Evolutionary conservation across 2,888 invertebrate species (phyloP).

Genomic region (Drosophila kuntzei): DNA sequence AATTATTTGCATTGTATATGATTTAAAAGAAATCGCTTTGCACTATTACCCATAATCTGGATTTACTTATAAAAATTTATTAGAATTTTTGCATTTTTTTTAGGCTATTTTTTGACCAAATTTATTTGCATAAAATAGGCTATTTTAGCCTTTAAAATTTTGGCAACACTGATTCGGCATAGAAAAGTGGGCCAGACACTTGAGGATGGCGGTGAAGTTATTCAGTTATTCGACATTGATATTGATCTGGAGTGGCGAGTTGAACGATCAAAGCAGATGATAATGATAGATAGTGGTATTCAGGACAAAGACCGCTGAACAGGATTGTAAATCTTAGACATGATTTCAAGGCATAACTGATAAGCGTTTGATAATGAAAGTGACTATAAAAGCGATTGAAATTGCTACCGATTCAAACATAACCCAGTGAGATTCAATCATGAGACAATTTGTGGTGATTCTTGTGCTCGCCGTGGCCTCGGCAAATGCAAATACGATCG

Average conservation of each 20-base stretch:
- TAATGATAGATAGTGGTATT: slow-evolving; percentile 29
- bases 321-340: slow-evolving; percentile 61
- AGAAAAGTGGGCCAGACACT: slow-evolving; percentile 33
- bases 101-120: background rate
- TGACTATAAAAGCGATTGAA: slow-evolving; percentile 50
- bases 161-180: background rate
- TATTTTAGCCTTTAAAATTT: background rate
- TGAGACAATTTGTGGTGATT: slow-evolving; percentile 73
- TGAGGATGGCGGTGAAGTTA: slow-evolving; percentile 15
- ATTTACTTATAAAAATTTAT: too few relatives aligned
- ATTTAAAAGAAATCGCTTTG: too few relatives aligned
- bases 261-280: slow-evolving; percentile 6
- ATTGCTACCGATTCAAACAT: slow-evolving; percentile 19
- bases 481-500: slow-evolving; percentile 55
- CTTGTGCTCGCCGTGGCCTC: slow-evolving; percentile 66
- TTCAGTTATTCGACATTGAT: slow-evolving; percentile 31
- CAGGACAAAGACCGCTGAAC: slow-evolving; percentile 47
- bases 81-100: background rate
- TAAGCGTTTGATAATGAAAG: slow-evolving; percentile 6
- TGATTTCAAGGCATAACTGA: background rate
- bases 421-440: slow-evolving; percentile 34
- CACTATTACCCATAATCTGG: too few relatives aligned
- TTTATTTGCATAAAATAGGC: background rate
- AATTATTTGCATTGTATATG: too few relatives aligned
- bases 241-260: slow-evolving; percentile 39